These are phyloP conservation scores for Podabrus alpinus DNA, from an alignment of 2,888 invertebrate species.

Conservation along the genomic window DNA sequence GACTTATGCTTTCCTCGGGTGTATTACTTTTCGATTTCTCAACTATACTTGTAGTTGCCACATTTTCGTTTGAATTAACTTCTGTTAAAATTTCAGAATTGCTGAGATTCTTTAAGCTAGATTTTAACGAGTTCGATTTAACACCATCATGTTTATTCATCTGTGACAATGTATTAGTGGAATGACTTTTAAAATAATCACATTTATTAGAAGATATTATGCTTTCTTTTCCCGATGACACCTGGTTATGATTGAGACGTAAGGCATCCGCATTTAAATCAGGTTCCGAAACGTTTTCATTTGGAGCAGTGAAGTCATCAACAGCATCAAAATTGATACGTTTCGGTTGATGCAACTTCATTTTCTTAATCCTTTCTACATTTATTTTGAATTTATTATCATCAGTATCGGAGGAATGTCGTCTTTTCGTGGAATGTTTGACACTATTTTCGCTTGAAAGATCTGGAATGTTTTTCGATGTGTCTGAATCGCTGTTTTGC, in stretches of 20 bases:
- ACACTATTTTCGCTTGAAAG: slow-evolving; percentile 48
- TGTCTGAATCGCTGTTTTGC: slow-evolving; percentile 49
- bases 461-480: slow-evolving; percentile 55
- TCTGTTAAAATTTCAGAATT: background rate
- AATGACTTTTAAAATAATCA: slow-evolving; percentile 4
- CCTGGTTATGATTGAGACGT: background rate
- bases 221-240: slow-evolving; percentile 7
- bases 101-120: background rate
- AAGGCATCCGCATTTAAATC: background rate
- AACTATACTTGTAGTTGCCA: background rate
- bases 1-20: background rate
- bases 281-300: background rate
- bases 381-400: slow-evolving; percentile 28
- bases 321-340: background rate
- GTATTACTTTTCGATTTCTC: background rate
- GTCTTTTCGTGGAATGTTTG: slow-evolving; percentile 10
- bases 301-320: background rate
- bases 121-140: background rate
- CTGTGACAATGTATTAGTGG: background rate
- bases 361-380: slow-evolving; percentile 29
- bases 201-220: slow-evolving; percentile 23
- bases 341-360: slow-evolving; percentile 25
- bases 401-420: slow-evolving; percentile 10
- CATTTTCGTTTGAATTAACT: background rate
- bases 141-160: background rate